Evolutionary conservation across 1,140 invertebrate genomes (phyloP), one percentile per base, ranked within the genome.

Genomic region (Magallana angulata): DNA sequence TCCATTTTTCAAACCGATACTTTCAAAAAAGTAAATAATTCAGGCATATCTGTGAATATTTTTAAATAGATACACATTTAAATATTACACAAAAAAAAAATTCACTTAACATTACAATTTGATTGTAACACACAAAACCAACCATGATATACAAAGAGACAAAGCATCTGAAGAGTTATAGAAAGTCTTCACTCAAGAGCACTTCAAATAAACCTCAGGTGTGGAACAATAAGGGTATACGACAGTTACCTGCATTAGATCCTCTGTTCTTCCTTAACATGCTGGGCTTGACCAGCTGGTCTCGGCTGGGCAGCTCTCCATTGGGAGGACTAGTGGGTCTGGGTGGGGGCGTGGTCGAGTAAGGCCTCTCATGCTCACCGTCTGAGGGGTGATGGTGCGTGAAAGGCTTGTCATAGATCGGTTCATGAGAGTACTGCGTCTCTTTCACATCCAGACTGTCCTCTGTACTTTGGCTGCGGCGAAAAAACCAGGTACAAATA

Each of bases 341-440:
- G 7, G 91, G 91, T 8, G 92, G 93, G 8, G 92, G 92, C 9
- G 94, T 93, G 0, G 92, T 90, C 8, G 92, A 94, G 30, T 90
- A 92, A 1, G 91, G 91, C 16, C 91, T 85, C 36, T 93, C 92
- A 36, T 89, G 91, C 24, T 95, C 92, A 91, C 92, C 93, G 88
- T 94, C 94, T 1, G 94, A 93, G 48, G 80, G 90, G 59, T 88
- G 93, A 87, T 90, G 91, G 83, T 89, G 92, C 82, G 88, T 88
- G 16, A 87, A 90, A 56, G 93, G 95, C 91, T 97, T 96, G 94
- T 98, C 97, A 93, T 97, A 98, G 7, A 95, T 89, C 89, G 97
- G 97, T 93, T 98, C 97, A 86, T 76, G 68, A 12, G 68, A 30
- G 24, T 76, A 76, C 24, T 36, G 8, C 12, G 68, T 18, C 30